These are phyloP conservation scores for Biston stratarius DNA, from an alignment of 2,888 invertebrate genomes.

Conservation along the genomic window DNA sequence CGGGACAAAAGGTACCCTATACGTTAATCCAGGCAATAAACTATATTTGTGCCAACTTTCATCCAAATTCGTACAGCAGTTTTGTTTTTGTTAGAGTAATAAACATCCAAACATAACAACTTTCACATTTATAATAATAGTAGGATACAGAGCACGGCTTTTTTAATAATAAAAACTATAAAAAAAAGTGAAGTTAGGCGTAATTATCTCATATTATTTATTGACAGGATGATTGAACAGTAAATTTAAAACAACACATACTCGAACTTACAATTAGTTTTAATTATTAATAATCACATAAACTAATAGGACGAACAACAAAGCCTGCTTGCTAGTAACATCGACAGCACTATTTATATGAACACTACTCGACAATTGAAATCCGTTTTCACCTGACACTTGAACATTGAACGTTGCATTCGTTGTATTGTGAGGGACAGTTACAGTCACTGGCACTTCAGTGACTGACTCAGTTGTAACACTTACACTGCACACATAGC, in stretches of 20 bases:
- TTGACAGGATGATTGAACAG: too few relatives aligned
- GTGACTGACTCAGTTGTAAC: slow-evolving; percentile 18
- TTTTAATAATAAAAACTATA: too few relatives aligned
- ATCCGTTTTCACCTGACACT: slow-evolving; percentile 29
- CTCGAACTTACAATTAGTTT: slow-evolving; percentile 9
- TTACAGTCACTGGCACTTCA: slow-evolving; percentile 3
- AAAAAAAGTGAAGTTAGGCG: too few relatives aligned
- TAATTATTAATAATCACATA: slow-evolving; percentile 32
- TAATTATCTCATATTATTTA: too few relatives aligned
- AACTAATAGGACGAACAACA: slow-evolving; percentile 27
- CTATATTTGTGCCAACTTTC: too few relatives aligned
- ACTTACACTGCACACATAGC: slow-evolving; percentile 52
- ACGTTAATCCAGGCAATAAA: too few relatives aligned
- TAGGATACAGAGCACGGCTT: too few relatives aligned
- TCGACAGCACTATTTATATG: slow-evolving; percentile 29
- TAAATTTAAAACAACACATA: neutral
- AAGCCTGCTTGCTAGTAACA: slow-evolving; percentile 3
- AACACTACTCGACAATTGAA: slow-evolving; percentile 21
- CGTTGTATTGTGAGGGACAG: slow-evolving; percentile 9
- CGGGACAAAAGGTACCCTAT: too few relatives aligned
- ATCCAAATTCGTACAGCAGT: too few relatives aligned
- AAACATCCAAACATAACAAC: too few relatives aligned
- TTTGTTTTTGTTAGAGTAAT: too few relatives aligned
- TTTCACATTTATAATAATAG: too few relatives aligned
- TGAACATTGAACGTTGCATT: slow-evolving; percentile 14